Evolutionary conservation across 1,140 invertebrate species (phyloP).

Genomic region (Pseudomyrmex sp.): DNA sequence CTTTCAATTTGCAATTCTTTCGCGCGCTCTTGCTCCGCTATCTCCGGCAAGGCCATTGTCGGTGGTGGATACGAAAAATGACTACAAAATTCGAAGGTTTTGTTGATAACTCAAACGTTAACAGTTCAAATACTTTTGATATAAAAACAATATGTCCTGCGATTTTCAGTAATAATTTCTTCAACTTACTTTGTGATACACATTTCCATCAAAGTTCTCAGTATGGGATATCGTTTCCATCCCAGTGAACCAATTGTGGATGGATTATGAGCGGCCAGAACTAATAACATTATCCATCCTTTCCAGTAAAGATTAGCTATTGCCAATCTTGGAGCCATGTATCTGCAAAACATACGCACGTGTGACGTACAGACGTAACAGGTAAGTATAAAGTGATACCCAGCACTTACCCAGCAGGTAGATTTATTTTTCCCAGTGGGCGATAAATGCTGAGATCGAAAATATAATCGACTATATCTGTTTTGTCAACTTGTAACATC

Average conservation of each 20-base stretch:
- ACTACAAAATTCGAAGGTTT: conserved; percentile 76
- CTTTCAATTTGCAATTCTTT: conserved; percentile 90
- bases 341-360: conserved; percentile 83
- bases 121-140: no score
- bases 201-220: conserved; percentile 97
- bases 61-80: conserved; percentile 93
- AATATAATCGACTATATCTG: conserved; percentile 95
- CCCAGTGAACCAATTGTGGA: conserved; percentile 93
- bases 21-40: conserved; percentile 87
- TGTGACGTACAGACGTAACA: background rate
- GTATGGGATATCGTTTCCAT: conserved; percentile 96
- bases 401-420: conserved; percentile 90
- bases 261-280: conserved; percentile 97
- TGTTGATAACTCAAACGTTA: background rate
- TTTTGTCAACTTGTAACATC: conserved; percentile 91
- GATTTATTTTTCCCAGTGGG: conserved; percentile 95
- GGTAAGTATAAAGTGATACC: conserved; percentile 22
- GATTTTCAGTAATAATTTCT: conserved; percentile 19
- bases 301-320: conserved; percentile 98
- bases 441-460: conserved; percentile 96
- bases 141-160: no score
- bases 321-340: conserved; percentile 94
- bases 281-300: conserved; percentile 95
- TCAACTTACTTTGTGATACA: conserved; percentile 95
- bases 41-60: conserved; percentile 87